Evolutionary conservation across 2,113 vertebrate genomes (phyloP).

Genomic region (Mola mola): DNA sequence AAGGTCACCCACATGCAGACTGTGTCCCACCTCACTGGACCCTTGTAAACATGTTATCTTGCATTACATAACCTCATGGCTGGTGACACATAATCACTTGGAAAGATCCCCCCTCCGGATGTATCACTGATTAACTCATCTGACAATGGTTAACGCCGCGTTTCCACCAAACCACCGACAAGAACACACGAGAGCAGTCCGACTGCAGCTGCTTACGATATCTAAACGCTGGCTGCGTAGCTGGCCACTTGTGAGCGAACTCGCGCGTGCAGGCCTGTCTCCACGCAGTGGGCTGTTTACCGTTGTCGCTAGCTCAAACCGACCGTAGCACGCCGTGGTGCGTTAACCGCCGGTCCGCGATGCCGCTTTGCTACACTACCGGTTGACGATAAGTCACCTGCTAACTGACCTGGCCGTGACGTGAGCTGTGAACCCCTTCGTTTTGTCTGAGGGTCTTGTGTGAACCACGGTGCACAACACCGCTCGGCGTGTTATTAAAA

Average conservation of each 20-base stretch:
- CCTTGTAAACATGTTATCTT: conserved; percentile 32
- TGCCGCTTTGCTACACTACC: conserved; percentile 22
- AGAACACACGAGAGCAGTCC: not conserved
- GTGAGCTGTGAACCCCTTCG: not conserved
- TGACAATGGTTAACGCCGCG: conserved; percentile 35
- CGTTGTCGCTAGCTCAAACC: conserved; percentile 45
- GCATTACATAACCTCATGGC: conserved; percentile 15
- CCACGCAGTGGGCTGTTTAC: conserved; percentile 37
- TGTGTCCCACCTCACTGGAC: not conserved
- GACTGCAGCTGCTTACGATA: conserved; percentile 4
- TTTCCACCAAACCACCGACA: conserved; percentile 3
- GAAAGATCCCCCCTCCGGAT: not conserved
- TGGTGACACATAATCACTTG: not conserved
- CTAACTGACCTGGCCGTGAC: conserved; percentile 13
- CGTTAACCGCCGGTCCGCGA: conserved; percentile 19
- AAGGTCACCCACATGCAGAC: conserved; percentile 6
- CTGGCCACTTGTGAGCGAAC: conserved; percentile 25
- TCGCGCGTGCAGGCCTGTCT: conserved; percentile 44
- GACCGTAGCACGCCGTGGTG: conserved; percentile 10
- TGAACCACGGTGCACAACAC: not conserved
- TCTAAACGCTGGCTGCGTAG: conserved; percentile 14
- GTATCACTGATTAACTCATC: conserved; percentile 28
- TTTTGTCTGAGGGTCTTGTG: too few relatives aligned
- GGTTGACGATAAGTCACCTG: not conserved
- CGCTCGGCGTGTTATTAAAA: conserved; percentile 37